Percentiles rank a stretch among this genome's conserved stretches.
Evolutionary conservation across 2,888 invertebrate genomes (phyloP).

Genomic region (Malthinus flaveolus): DNA sequence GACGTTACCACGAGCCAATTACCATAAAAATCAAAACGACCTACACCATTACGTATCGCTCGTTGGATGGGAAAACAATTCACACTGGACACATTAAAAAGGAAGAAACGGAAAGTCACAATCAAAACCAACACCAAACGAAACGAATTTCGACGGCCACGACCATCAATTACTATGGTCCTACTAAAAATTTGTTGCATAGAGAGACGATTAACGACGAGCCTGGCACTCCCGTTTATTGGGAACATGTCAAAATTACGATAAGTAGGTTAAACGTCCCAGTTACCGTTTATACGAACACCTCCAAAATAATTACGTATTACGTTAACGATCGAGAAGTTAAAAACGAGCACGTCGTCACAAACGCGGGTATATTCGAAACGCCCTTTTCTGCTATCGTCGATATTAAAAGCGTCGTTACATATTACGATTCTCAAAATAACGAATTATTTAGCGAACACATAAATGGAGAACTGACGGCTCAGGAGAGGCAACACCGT

Average conservation of each 20-base stretch:
- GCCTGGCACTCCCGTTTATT: constrained; percentile 6
- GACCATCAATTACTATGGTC: constrained; percentile 8
- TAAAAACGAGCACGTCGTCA: neutral
- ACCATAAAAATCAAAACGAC: constrained; percentile 7
- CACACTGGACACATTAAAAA: constrained; percentile 1
- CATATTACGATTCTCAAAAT: constrained; percentile 5
- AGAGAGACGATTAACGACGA: constrained; percentile 11
- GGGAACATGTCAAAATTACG: constrained; percentile 11
- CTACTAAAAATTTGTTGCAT: neutral
- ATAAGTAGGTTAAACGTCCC: neutral
- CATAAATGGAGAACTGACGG: constrained; percentile 8
- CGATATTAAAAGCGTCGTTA: constrained; percentile 13
- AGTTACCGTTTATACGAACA: constrained; percentile 15
- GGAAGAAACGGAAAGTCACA: constrained; percentile 8
- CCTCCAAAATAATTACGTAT: constrained; percentile 15
- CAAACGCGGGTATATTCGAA: constrained; percentile 4
- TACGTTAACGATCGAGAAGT: constrained; percentile 10
- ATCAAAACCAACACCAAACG: constrained; percentile 3
- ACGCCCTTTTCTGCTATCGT: constrained; percentile 1
- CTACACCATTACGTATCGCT: constrained; percentile 1
- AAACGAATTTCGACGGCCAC: constrained; percentile 4
- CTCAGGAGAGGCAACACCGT: neutral
- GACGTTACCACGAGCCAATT: neutral
- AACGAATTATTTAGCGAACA: constrained; percentile 9
- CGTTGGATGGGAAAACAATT: neutral